A percentile compares a stretch with the other conserved stretches of the same genome.
Conservation (phyloP, 2,888 invertebrate genomes). For the Patella depressa region DNA sequence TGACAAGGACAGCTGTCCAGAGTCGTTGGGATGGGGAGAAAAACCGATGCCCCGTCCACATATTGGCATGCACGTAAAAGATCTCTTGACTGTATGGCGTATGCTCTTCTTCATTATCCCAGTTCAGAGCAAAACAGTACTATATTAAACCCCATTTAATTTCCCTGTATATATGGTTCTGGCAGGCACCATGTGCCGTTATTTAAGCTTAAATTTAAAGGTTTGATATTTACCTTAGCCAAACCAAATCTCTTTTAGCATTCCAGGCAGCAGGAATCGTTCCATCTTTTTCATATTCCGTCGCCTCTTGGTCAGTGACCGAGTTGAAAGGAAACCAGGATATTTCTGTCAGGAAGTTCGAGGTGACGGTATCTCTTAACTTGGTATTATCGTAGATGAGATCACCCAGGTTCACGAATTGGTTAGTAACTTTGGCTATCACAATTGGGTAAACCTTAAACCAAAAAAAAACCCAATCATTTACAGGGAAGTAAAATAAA, state of each 20-base stretch:
- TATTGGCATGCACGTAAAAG: too few relatives aligned
- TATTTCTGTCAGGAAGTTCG: slow-evolving; percentile 43
- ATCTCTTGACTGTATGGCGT: too few relatives aligned
- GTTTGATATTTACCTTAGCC: slow-evolving; percentile 33
- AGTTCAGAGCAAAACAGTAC: too few relatives aligned
- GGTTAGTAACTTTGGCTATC: slow-evolving; percentile 33
- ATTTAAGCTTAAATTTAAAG: not conserved
- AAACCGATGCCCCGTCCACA: too few relatives aligned
- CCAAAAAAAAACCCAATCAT: not conserved
- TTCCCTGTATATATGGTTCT: not conserved
- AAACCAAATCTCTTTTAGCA: slow-evolving; percentile 31
- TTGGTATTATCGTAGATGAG: slow-evolving; percentile 35
- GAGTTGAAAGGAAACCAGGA: slow-evolving; percentile 48
- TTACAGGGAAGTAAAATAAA: too few relatives aligned
- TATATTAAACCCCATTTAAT: not conserved
- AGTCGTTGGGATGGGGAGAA: too few relatives aligned
- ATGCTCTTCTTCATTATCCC: too few relatives aligned
- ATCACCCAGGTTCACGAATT: slow-evolving; percentile 35
- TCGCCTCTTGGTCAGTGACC: slow-evolving; percentile 30
- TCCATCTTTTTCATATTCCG: slow-evolving; percentile 24
- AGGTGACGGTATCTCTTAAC: slow-evolving; percentile 30
- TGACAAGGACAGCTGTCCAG: too few relatives aligned
- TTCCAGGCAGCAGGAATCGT: slow-evolving; percentile 32
- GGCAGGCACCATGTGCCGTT: not conserved
- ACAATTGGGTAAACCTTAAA: slow-evolving; percentile 31